Evolutionary conservation across 2,797 vertebrate genomes (phyloP), one percentile per base, ranked within the genome.

Genomic region (Cottoperca gobio): DNA sequence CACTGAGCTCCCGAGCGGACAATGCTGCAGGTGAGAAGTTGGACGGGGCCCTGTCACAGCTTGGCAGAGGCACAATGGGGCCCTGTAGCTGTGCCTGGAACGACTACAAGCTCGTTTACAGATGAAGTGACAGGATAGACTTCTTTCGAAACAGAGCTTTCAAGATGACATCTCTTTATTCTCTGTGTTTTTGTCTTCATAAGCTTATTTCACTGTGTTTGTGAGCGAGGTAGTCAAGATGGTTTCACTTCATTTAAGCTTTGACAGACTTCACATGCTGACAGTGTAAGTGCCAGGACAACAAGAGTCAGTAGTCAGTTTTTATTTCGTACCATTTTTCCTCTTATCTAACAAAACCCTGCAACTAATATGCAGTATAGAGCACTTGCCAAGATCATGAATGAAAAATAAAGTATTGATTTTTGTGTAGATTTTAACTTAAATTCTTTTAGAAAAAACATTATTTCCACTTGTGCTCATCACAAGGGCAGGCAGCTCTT

Each of bases 1-100:
- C 78, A 68, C 73, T 57, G 86, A 88, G 86, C 83, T 78, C 66
- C 61, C 42, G 33, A 73, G 77, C 60, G 4, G 73, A 92, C 91
- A 93, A 89, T 89, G 85, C 84, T 85, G 91, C 91, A 94, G 94
- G 93, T 95, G 93, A 94, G 92, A 93, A 92, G 92, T 88, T 91
- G 87, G 84, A 90, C 33, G 16, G 67, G 81, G 67, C 72, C 82
- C 86, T 81, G 76, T 90, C 79, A 73, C 53, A 73, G 83, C 59
- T 73, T 85, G 86, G 89, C 90, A 89, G 65, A 50, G 33, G 70
- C 84, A 92, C 92, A 93, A 91, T 90, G 78, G 76, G 61, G 72
- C 82, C 82, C 91, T 92, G 79, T 91, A 66, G 78, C 81, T 75
- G 60, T 21, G 67, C 71, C 69, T 71, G 75, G 73, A 86, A 75